Conservation (phyloP, 2,888 invertebrate species). For the Callyntrura guangdongensis region DNA sequence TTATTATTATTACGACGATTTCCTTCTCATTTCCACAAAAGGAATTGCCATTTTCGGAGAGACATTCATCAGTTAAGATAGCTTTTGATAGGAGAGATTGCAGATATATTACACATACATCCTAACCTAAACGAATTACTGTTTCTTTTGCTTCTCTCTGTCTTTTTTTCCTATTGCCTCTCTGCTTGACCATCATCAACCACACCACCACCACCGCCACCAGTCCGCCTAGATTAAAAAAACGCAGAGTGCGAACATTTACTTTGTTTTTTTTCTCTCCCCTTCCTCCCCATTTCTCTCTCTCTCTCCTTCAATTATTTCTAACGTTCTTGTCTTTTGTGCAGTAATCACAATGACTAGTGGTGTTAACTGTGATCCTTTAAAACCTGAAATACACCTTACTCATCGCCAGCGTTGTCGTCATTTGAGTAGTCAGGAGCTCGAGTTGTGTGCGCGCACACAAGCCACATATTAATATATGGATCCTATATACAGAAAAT, state of each 20-base stretch:
- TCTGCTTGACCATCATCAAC: slow-evolving; percentile 39
- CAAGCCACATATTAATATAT: background rate
- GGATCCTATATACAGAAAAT: slow-evolving; percentile 20
- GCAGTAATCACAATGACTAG: background rate
- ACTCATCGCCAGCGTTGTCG: background rate
- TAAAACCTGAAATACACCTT: slow-evolving; percentile 19
- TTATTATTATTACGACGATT: slow-evolving; percentile 54
- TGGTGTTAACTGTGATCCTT: slow-evolving; percentile 31
- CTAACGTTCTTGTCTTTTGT: background rate
- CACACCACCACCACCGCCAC: background rate
- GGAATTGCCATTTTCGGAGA: slow-evolving; percentile 74
- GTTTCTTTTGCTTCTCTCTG: background rate
- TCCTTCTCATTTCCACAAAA: slow-evolving; percentile 75
- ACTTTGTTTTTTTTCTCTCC: slow-evolving; percentile 24
- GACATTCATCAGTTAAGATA: slow-evolving; percentile 73
- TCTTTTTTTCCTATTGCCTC: background rate
- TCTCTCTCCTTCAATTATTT: slow-evolving; percentile 4
- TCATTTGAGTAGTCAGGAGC: background rate
- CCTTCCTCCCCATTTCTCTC: background rate
- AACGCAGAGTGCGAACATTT: slow-evolving; percentile 54
- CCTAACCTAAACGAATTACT: slow-evolving; percentile 33
- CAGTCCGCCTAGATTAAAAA: background rate
- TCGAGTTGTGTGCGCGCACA: background rate
- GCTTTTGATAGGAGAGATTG: slow-evolving; percentile 51
- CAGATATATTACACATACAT: slow-evolving; percentile 17